Conservation (phyloP, 2,113 vertebrate species). For the Stictonetta naevosa region DNA sequence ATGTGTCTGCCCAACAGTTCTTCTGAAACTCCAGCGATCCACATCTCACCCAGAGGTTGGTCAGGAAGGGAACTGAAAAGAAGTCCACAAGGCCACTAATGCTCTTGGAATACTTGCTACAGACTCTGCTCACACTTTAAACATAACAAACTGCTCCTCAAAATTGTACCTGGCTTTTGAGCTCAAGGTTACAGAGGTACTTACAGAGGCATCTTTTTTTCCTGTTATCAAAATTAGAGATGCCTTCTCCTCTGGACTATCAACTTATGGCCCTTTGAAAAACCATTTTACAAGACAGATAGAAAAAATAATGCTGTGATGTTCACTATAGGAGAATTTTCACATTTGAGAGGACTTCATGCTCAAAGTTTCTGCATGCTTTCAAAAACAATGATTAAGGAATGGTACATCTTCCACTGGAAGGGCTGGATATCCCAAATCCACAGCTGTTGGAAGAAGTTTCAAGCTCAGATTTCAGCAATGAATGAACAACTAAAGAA, state of each 20-base stretch:
- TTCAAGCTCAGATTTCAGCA: background rate
- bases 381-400: background rate
- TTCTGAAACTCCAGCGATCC: background rate
- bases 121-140: background rate
- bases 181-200: background rate
- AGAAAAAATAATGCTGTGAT: background rate
- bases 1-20: background rate
- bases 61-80: background rate
- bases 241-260: background rate
- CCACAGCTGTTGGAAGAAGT: background rate
- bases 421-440: background rate
- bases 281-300: background rate
- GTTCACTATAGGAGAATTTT: background rate
- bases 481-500: background rate
- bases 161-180: background rate
- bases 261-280: fast-evolving
- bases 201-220: background rate
- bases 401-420: background rate
- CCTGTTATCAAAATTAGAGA: background rate
- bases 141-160: background rate
- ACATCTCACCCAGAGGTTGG: background rate
- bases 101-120: background rate
- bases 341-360: background rate
- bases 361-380: background rate
- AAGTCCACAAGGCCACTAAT: background rate